These are phyloP conservation scores for Platypus cylindrus DNA, from an alignment of 2,888 invertebrate species.

Conservation along the genomic window DNA sequence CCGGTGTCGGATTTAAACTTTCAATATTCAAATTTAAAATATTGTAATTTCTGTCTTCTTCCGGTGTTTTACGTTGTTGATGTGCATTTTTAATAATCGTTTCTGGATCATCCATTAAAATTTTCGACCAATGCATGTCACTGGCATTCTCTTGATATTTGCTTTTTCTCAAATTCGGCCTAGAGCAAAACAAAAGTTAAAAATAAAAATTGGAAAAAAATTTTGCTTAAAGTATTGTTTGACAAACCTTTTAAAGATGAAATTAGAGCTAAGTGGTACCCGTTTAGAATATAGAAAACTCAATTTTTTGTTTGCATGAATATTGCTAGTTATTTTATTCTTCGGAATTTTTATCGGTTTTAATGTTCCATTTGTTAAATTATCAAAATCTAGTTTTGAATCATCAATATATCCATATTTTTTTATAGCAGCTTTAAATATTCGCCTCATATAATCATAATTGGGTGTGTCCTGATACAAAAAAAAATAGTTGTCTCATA, in stretches of 20 bases:
- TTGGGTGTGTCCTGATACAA: conserved; percentile 62
- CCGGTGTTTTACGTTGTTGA: conserved; percentile 34
- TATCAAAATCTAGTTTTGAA: conserved; percentile 35
- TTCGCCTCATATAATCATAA: conserved; percentile 55
- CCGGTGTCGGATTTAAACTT: conserved; percentile 52
- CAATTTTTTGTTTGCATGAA: conserved; percentile 20
- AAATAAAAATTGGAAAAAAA: background rate
- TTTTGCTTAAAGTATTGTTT: too few species aligned
- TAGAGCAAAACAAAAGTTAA: conserved; percentile 34
- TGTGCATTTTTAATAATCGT: conserved; percentile 41
- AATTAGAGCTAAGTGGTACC: conserved; percentile 12
- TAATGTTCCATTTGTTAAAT: conserved; percentile 31
- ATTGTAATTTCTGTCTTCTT: conserved; percentile 32
- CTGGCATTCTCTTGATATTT: conserved; percentile 29
- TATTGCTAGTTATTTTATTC: conserved; percentile 22
- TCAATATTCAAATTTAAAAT: conserved; percentile 36
- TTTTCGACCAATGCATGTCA: conserved; percentile 55
- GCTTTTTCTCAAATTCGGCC: conserved; percentile 37
- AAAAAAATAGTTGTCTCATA: conserved; percentile 5
- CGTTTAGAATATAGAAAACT: conserved; percentile 18
- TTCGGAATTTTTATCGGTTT: conserved; percentile 27
- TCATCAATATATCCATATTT: conserved; percentile 39
- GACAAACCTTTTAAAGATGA: conserved; percentile 16
- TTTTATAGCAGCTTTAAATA: conserved; percentile 53
- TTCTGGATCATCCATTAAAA: conserved; percentile 52